phyloP scores from a whole-genome alignment of 1,140 invertebrate genomes.

The Papilio dardanus region DNA sequence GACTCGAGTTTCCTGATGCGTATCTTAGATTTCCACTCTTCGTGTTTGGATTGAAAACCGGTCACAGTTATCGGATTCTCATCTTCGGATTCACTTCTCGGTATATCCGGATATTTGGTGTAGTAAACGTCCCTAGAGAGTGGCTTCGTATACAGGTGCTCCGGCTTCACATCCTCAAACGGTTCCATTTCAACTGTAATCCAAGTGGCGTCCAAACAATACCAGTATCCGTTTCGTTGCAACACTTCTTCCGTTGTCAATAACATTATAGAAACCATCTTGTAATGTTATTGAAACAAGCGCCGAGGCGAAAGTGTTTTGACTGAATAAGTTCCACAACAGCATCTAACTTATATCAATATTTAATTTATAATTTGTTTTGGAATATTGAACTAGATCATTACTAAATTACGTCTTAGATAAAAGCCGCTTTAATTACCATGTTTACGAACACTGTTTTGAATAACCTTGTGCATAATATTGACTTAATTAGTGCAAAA shows the following conservation, averaged over 20 bases:
- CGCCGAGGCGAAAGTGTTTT: constrained; percentile 44
- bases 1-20: constrained; percentile 57
- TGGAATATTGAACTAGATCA: constrained; percentile 4
- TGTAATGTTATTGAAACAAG: constrained; percentile 27
- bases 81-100: constrained; percentile 75
- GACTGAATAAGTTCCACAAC: constrained; percentile 34
- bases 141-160: constrained; percentile 67
- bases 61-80: constrained; percentile 65
- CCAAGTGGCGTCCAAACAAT: constrained; percentile 70
- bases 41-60: constrained; percentile 68
- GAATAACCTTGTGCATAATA: constrained; percentile 8
- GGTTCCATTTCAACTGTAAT: constrained; percentile 73
- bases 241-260: constrained; percentile 74
- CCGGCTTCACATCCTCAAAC: constrained; percentile 71
- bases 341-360: constrained; percentile 19
- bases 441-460: constrained; percentile 25
- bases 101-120: constrained; percentile 71
- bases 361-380: constrained; percentile 31
- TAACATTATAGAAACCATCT: constrained; percentile 72
- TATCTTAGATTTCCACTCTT: constrained; percentile 72
- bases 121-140: constrained; percentile 73
- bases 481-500: constrained; percentile 24
- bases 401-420: constrained; percentile 26
- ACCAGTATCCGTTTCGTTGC: constrained; percentile 72
- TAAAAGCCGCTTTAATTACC: constrained; percentile 13